These are phyloP conservation scores for Hemiscyllium ocellatum DNA, from an alignment of 2,113 vertebrate species.

Conservation along the genomic window DNA sequence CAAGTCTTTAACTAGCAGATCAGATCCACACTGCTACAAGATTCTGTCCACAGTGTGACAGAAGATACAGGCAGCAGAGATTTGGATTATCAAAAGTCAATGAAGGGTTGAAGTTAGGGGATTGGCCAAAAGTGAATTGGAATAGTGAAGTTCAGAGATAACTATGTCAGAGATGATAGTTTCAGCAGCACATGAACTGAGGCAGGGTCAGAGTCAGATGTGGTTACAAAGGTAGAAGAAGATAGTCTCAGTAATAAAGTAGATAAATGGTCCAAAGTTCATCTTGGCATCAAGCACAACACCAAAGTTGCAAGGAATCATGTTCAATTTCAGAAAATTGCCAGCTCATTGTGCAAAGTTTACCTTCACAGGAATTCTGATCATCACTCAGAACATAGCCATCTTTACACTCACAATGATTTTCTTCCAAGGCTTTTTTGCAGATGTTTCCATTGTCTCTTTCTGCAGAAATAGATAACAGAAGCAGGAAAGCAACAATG, in stretches of 20 bases:
- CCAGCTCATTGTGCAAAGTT: neutral
- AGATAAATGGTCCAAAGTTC: neutral
- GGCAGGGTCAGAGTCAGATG: neutral
- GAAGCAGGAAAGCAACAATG: neutral
- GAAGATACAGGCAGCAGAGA: neutral
- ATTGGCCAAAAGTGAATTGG: neutral
- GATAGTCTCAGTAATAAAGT: neutral
- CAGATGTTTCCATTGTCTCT: slow-evolving; percentile 58
- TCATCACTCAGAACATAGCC: slow-evolving; percentile 70
- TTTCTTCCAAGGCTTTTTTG: slow-evolving; percentile 45
- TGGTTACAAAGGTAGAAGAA: neutral
- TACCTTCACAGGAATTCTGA: slow-evolving; percentile 79
- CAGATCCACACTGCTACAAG: too few relatives aligned
- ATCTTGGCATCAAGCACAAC: neutral
- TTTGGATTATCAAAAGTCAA: neutral
- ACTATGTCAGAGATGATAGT: neutral
- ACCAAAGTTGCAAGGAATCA: neutral
- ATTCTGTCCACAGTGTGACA: too few relatives aligned
- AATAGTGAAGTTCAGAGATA: neutral
- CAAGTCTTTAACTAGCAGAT: too few relatives aligned
- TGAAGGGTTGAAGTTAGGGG: neutral
- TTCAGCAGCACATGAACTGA: neutral
- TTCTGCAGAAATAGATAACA: slow-evolving; percentile 44
- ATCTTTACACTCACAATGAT: slow-evolving; percentile 61
- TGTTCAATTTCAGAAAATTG: neutral